Conservation (phyloP, 2,888 invertebrate genomes). For the Dryococelus australis region DNA sequence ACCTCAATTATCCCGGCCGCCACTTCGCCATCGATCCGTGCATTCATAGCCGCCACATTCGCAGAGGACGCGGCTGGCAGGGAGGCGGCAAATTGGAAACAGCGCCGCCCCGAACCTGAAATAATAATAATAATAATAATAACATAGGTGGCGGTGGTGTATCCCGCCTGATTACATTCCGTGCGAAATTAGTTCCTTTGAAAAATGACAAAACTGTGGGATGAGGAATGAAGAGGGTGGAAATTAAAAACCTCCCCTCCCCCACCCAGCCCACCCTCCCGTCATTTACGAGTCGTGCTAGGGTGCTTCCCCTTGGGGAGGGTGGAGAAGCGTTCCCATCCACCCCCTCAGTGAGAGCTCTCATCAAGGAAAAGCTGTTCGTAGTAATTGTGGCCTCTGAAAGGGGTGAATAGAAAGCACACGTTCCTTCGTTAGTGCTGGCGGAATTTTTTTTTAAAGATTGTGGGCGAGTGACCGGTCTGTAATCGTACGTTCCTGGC, state of each 20-base stretch:
- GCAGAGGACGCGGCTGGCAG: neutral
- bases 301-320: neutral
- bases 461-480: neutral
- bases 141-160: neutral
- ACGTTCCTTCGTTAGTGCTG: too few species aligned
- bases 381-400: slow-evolving; percentile 1
- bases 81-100: neutral
- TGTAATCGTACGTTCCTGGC: neutral
- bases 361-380: slow-evolving; percentile 16
- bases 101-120: slow-evolving; percentile 2
- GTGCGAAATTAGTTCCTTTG: slow-evolving; percentile 11
- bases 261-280: neutral
- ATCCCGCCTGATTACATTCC: slow-evolving; percentile 16
- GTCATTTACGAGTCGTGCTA: slow-evolving; percentile 2
- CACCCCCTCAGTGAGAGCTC: neutral
- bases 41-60: neutral
- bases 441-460: too few species aligned
- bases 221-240: slow-evolving; percentile 5
- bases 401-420: neutral
- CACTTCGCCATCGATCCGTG: slow-evolving; percentile 16
- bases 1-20: neutral
- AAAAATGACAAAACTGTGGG: slow-evolving; percentile 16
- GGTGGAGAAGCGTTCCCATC: neutral
- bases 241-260: neutral
- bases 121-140: slow-evolving; percentile 2